Conservation (phyloP, 1,140 invertebrate genomes). For the Diachasma alloeum region DNA sequence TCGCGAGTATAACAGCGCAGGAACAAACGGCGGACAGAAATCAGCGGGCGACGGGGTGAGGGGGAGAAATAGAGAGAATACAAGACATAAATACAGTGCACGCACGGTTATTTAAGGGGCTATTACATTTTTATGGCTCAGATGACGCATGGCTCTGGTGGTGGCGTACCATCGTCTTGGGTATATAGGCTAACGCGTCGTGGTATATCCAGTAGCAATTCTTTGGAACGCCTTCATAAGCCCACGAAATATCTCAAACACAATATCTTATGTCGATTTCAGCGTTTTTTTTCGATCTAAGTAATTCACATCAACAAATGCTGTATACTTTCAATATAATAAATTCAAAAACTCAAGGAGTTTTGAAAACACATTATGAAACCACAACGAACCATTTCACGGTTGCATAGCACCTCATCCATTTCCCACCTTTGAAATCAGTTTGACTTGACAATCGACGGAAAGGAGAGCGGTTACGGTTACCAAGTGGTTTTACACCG, state of each 20-base stretch:
- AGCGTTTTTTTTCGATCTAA: not conserved
- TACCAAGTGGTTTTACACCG: constrained; percentile 8
- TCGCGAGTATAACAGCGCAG: not conserved
- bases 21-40: not conserved
- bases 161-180: constrained; percentile 25
- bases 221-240: constrained; percentile 39
- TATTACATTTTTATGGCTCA: constrained; percentile 47
- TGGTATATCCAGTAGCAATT: constrained; percentile 34
- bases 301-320: no score
- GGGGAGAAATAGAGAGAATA: constrained; percentile 19
- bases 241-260: constrained; percentile 22
- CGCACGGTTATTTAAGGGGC: constrained; percentile 48
- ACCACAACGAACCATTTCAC: no score
- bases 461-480: not conserved
- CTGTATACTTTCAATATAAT: no score
- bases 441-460: no score
- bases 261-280: constrained; percentile 18
- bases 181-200: constrained; percentile 31
- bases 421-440: no score
- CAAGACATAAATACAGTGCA: constrained; percentile 44
- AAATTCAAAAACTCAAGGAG: no score
- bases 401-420: no score
- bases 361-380: no score
- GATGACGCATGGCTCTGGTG: constrained; percentile 44
- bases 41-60: not conserved